Percentiles rank a stretch among this genome's conserved stretches.
Evolutionary conservation across 37 sponge, comb jelly and placozoan species (phyloP).

Genomic region (Hexactinellida sp.): DNA sequence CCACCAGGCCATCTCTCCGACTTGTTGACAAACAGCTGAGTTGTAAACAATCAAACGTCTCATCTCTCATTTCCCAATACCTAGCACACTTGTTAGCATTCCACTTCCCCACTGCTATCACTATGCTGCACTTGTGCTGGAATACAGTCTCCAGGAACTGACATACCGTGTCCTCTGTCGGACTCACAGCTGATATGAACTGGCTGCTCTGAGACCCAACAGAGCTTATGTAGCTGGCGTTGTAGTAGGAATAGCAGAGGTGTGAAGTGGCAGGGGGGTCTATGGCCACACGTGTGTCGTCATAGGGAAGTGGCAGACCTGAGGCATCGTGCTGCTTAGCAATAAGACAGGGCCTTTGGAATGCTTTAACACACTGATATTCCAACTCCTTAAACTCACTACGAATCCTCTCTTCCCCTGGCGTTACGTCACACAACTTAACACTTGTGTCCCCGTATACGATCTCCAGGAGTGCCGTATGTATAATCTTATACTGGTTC

Average conservation of each 20-base stretch:
- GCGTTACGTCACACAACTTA: neutral
- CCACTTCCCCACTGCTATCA: neutral
- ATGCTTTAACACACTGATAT: neutral
- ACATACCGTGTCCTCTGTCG: neutral
- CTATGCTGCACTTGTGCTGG: neutral
- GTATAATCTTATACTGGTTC: neutral
- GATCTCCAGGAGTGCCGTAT: neutral
- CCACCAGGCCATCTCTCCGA: neutral
- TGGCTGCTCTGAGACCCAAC: neutral
- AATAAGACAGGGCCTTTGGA: neutral
- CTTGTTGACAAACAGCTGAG: neutral
- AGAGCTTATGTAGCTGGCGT: neutral
- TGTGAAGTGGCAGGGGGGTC: neutral
- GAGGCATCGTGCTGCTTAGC: neutral
- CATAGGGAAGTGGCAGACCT: neutral
- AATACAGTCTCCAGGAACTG: neutral
- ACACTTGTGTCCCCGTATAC: neutral
- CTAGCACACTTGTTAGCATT: neutral
- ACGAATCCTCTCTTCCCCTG: neutral
- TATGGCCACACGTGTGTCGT: neutral
- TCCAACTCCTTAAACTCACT: neutral
- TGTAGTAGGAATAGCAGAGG: neutral
- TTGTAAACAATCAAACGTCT: neutral
- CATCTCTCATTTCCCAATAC: neutral
- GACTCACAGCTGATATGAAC: neutral